These are phyloP conservation scores for Drosophila meridionalis DNA, from an alignment of 2,888 invertebrate genomes.

Conservation along the genomic window DNA sequence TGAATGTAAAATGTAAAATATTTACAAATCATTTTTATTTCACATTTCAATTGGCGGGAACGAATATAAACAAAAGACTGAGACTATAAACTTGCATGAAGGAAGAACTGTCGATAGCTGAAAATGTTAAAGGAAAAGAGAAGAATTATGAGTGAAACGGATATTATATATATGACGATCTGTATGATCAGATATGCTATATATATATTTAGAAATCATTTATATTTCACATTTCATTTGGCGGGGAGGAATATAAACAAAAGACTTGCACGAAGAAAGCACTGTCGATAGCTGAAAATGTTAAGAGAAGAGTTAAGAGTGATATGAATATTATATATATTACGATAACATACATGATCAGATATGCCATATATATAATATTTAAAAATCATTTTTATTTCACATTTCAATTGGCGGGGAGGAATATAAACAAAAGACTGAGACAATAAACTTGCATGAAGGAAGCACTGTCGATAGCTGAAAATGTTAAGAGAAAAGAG, in stretches of 20 bases:
- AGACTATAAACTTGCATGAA: conserved; percentile 41
- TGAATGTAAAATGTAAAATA: conserved; percentile 79
- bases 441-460: conserved; percentile 41
- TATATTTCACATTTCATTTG: conserved; percentile 15
- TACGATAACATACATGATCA: no score
- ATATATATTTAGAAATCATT: conserved; percentile 9
- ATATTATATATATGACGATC: background rate
- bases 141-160: background rate
- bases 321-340: no score
- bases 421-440: conserved; percentile 35
- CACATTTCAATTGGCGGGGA: background rate
- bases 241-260: background rate
- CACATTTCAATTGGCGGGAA: background rate
- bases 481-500: background rate
- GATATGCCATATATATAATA: conserved; percentile 69
- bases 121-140: background rate
- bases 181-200: no score
- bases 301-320: no score
- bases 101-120: background rate
- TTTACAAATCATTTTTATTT: conserved; percentile 24
- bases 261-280: conserved; percentile 32
- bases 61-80: conserved; percentile 35
- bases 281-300: no score
- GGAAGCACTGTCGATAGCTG: background rate
- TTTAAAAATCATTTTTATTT: conserved; percentile 27